A percentile compares a stretch with the other conserved stretches of the same genome.
These are phyloP conservation scores for Dendrocincla fuliginosa DNA, from an alignment of 2,797 vertebrate species.

Conservation along the genomic window DNA sequence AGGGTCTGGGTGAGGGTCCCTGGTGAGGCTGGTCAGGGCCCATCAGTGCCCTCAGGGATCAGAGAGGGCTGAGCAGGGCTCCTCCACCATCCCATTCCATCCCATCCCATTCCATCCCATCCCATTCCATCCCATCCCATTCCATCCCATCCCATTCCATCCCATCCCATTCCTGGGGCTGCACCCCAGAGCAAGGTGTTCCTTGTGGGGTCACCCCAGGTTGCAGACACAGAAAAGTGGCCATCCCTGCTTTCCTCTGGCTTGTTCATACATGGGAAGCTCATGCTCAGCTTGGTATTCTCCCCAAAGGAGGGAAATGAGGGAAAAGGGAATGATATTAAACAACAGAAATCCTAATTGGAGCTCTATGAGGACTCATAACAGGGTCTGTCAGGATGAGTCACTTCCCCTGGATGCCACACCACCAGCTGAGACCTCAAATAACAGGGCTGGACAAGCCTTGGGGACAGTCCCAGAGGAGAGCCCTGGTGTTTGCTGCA, in stretches of 20 bases:
- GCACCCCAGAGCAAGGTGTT: not conserved
- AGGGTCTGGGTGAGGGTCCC: not conserved
- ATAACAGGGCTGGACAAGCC: not conserved
- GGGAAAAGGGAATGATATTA: not conserved
- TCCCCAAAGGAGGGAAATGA: not conserved
- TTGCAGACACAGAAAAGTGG: not conserved
- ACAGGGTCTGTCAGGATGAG: not conserved
- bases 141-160: too few species aligned
- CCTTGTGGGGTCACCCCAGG: rapidly evolving
- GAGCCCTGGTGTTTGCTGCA: not conserved
- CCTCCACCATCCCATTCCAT: not conserved
- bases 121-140: too few species aligned
- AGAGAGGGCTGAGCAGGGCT: rapidly evolving
- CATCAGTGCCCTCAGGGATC: not conserved
- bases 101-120: not conserved
- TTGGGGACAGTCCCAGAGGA: not conserved
- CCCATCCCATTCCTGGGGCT: not conserved
- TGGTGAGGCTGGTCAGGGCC: not conserved
- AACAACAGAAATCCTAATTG: not conserved
- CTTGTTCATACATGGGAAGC: rapidly evolving
- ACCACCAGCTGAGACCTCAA: not conserved
- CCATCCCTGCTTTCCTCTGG: not conserved
- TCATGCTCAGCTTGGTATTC: not conserved
- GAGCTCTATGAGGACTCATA: not conserved
- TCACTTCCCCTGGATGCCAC: not conserved